Percentiles rank a stretch among this genome's conserved stretches.
Conservation (phyloP, 1,140 invertebrate genomes). For the Psix sp. region DNA sequence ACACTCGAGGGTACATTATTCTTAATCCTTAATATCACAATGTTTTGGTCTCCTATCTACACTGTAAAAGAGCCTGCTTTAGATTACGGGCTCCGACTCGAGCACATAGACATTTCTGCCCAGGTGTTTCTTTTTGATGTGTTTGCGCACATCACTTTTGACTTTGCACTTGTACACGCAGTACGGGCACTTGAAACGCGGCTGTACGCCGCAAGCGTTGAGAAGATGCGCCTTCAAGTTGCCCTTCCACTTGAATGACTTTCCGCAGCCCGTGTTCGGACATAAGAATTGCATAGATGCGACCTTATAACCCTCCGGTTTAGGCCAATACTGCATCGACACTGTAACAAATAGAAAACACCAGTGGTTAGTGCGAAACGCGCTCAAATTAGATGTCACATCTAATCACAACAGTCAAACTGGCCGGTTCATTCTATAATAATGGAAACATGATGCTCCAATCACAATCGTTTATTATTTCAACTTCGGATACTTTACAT, state of each 20-base stretch:
- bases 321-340: constrained; percentile 36
- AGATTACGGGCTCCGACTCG: constrained; percentile 49
- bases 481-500: constrained; percentile 17
- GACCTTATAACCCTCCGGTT: constrained; percentile 6
- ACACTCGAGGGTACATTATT: constrained; percentile 11
- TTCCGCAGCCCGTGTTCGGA: constrained; percentile 65
- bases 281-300: constrained; percentile 19
- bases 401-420: constrained; percentile 15
- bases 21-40: constrained; percentile 44
- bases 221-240: constrained; percentile 59
- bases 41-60: background rate
- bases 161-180: constrained; percentile 78
- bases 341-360: constrained; percentile 56
- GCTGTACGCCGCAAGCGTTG: constrained; percentile 83
- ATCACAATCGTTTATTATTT: constrained; percentile 26
- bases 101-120: constrained; percentile 57
- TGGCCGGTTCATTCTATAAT: background rate
- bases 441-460: constrained; percentile 5
- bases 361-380: constrained; percentile 26
- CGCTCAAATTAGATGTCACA: background rate
- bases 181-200: constrained; percentile 86
- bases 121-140: constrained; percentile 66
- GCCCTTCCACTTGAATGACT: constrained; percentile 69
- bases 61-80: background rate
- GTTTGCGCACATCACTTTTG: constrained; percentile 69